These are phyloP conservation scores for Synanthedon tipuliformis DNA, from an alignment of 2,888 invertebrate genomes.

Conservation along the genomic window DNA sequence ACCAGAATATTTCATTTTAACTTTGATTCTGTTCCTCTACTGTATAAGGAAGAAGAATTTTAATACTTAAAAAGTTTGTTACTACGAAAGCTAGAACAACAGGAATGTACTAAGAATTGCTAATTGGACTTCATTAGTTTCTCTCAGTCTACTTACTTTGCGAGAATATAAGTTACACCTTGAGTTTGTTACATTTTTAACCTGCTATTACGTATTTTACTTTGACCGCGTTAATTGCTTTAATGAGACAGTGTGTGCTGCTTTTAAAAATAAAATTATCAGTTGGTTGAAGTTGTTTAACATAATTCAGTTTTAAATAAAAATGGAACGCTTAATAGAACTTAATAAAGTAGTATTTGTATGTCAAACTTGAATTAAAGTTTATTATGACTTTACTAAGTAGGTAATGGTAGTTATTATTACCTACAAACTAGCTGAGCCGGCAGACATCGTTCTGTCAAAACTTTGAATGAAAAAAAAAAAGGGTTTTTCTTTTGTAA, in stretches of 20 bases:
- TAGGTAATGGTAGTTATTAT: neutral
- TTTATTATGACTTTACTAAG: neutral
- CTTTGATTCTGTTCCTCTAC: too few species aligned
- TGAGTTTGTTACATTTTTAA: slow-evolving; percentile 3
- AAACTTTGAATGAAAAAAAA: too few species aligned
- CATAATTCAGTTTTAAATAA: neutral
- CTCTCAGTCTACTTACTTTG: neutral
- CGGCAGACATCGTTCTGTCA: too few species aligned
- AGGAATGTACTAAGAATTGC: too few species aligned
- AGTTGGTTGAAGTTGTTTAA: slow-evolving; percentile 3
- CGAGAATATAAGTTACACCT: neutral
- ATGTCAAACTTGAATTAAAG: neutral
- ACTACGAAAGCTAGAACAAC: too few species aligned
- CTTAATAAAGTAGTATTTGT: neutral
- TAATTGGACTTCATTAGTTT: too few species aligned
- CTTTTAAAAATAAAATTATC: slow-evolving; percentile 4
- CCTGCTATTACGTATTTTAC: slow-evolving; percentile 6
- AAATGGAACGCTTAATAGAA: neutral
- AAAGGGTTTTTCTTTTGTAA: too few species aligned
- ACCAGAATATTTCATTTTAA: too few species aligned
- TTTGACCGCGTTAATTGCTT: slow-evolving; percentile 4
- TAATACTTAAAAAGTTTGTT: too few species aligned
- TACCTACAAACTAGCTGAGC: too few species aligned
- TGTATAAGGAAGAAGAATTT: too few species aligned
- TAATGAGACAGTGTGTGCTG: slow-evolving; percentile 5